Evolutionary conservation across 2,888 invertebrate species (phyloP).

Genomic region (Agapostemon virescens): DNA sequence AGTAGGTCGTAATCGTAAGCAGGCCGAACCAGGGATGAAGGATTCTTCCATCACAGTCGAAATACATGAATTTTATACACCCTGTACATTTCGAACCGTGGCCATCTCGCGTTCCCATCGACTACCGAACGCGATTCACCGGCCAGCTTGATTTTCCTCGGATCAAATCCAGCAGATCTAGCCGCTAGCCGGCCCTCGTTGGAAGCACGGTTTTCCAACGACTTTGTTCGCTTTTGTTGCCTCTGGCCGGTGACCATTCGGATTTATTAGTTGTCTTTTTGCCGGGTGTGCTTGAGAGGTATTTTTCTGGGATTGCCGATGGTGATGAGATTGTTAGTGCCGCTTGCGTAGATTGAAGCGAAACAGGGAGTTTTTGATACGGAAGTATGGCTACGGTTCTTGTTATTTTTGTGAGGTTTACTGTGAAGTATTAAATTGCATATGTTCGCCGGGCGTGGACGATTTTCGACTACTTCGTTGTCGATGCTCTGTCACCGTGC

Average conservation of each 20-base stretch:
- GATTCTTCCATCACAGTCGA: no score
- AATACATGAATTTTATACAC: no score
- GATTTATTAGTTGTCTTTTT: constrained; percentile 5
- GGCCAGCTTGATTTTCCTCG: not conserved
- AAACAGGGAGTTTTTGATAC: constrained; percentile 1
- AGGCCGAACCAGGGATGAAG: no score
- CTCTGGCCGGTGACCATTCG: not conserved
- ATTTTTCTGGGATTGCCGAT: not conserved
- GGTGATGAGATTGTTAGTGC: not conserved
- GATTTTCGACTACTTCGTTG: no score
- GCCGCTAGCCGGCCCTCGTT: not conserved
- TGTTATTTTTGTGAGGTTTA: not conserved
- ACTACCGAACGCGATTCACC: constrained; percentile 14
- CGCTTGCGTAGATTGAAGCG: not conserved
- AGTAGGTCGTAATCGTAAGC: no score
- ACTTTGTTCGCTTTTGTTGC: not conserved
- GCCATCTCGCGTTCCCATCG: not conserved
- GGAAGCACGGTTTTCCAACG: not conserved
- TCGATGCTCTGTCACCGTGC: no score
- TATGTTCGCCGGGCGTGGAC: not conserved
- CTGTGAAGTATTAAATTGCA: not conserved
- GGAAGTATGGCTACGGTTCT: not conserved
- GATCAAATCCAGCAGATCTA: not conserved
- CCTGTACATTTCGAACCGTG: not conserved
- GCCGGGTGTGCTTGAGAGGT: no score